Percentiles rank a stretch among this genome's conserved stretches.
phyloP scores from a whole-genome alignment of 2,888 invertebrate species.

The Ophioninae sp. region DNA sequence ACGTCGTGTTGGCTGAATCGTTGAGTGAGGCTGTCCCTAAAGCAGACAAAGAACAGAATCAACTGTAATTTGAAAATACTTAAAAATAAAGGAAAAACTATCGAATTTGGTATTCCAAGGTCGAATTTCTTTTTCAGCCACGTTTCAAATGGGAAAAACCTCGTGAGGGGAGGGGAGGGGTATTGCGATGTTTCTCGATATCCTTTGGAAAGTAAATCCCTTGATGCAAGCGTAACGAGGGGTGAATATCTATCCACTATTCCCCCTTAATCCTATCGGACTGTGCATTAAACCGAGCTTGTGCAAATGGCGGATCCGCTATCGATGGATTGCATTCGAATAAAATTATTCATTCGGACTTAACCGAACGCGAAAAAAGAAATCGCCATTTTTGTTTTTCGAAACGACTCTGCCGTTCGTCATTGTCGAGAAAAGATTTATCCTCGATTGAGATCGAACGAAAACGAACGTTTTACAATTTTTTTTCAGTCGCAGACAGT shows the following conservation, averaged over 20 bases:
- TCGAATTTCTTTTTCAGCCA: slow-evolving; percentile 48
- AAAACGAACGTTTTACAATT: too few relatives aligned
- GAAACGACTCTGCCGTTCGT: too few relatives aligned
- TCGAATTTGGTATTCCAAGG: slow-evolving; percentile 35
- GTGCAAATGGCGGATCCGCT: background rate
- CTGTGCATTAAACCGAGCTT: slow-evolving; percentile 8
- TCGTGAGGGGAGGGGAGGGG: background rate
- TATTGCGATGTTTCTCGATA: background rate
- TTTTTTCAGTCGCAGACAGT: too few relatives aligned
- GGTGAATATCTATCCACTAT: slow-evolving; percentile 23
- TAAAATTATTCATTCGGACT: background rate
- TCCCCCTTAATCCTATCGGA: slow-evolving; percentile 13
- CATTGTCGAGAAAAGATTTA: too few relatives aligned
- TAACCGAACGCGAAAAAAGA: background rate
- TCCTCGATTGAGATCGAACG: too few relatives aligned
- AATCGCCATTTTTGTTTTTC: too few relatives aligned
- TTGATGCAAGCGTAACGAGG: slow-evolving; percentile 43
- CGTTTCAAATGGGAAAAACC: slow-evolving; percentile 23
- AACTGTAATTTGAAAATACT: slow-evolving; percentile 61
- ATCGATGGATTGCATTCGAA: background rate
- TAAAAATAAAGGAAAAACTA: slow-evolving; percentile 63
- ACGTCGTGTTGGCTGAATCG: slow-evolving; percentile 30
- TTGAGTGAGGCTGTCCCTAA: background rate
- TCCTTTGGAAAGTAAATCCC: slow-evolving; percentile 9
- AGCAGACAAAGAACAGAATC: slow-evolving; percentile 30